Conservation (phyloP, 2,113 vertebrate species). For the Daphoenositta chrysoptera region DNA sequence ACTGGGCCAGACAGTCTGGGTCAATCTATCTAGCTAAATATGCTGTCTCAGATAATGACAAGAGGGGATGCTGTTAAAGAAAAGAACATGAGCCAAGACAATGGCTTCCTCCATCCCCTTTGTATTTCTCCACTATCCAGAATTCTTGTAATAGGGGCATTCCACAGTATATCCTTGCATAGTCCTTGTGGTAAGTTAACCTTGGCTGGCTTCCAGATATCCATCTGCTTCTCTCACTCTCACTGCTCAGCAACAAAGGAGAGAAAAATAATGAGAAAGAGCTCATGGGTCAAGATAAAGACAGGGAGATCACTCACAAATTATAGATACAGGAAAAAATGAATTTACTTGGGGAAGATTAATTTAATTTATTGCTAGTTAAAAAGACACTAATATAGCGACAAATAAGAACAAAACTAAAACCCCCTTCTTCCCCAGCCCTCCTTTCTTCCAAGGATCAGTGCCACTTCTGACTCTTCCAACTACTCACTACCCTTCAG, state of each 20-base stretch:
- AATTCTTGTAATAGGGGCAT: neutral
- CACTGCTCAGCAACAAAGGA: neutral
- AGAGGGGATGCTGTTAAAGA: neutral
- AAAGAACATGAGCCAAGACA: neutral
- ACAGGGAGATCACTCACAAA: neutral
- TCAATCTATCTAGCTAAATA: neutral
- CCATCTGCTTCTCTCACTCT: neutral
- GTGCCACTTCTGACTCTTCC: neutral
- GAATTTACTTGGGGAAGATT: neutral
- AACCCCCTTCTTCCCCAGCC: fast-evolving
- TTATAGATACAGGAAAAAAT: neutral
- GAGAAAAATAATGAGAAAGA: neutral
- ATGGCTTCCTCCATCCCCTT: neutral
- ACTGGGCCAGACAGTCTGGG: neutral
- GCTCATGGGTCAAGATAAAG: neutral
- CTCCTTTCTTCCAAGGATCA: neutral
- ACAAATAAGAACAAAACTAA: neutral
- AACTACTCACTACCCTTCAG: neutral
- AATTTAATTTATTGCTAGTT: neutral
- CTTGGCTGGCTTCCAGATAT: neutral
- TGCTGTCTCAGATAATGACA: neutral
- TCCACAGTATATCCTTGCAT: neutral
- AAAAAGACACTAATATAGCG: neutral
- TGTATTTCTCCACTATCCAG: neutral
- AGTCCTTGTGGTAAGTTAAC: neutral